Evolutionary conservation across 2,113 vertebrate species (phyloP).

Genomic region (Chroicocephalus ridibundus): DNA sequence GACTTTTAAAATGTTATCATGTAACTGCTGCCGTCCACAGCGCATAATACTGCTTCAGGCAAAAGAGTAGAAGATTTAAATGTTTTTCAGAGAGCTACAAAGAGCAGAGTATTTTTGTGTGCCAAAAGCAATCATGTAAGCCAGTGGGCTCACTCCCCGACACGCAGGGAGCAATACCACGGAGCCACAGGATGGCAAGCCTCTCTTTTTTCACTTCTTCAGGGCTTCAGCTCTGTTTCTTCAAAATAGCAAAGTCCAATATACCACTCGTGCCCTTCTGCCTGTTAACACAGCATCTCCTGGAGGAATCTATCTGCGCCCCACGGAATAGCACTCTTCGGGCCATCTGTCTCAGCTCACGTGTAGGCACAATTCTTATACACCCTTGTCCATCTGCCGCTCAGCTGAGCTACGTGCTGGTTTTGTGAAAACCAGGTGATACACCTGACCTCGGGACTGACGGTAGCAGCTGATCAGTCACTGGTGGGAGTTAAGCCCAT

Average conservation of each 20-base stretch:
- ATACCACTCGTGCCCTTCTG: not conserved
- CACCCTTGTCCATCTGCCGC: slow-evolving; percentile 34
- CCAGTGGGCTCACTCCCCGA: not conserved
- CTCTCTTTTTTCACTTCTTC: not conserved
- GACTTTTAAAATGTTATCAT: not conserved
- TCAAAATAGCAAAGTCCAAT: not conserved
- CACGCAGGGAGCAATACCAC: not conserved
- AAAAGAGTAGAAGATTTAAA: not conserved
- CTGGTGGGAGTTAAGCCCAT: slow-evolving; percentile 42
- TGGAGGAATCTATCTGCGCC: slow-evolving; percentile 4
- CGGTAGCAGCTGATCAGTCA: slow-evolving; percentile 20
- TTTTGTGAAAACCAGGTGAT: slow-evolving; percentile 45
- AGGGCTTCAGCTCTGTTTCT: not conserved
- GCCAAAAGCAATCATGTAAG: not conserved
- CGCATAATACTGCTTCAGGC: not conserved
- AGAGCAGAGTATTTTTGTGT: not conserved
- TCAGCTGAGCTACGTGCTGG: slow-evolving; percentile 21
- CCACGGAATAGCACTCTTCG: not conserved
- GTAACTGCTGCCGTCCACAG: not conserved
- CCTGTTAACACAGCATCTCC: not conserved
- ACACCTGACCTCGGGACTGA: slow-evolving; percentile 20
- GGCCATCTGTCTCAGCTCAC: slow-evolving; percentile 50
- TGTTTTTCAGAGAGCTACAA: not conserved
- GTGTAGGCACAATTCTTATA: not conserved
- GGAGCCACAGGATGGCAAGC: not conserved